Evolutionary conservation across 1,140 invertebrate genomes (phyloP), one percentile per base, ranked within the genome.

Genomic region (Zaprionus africanus): DNA sequence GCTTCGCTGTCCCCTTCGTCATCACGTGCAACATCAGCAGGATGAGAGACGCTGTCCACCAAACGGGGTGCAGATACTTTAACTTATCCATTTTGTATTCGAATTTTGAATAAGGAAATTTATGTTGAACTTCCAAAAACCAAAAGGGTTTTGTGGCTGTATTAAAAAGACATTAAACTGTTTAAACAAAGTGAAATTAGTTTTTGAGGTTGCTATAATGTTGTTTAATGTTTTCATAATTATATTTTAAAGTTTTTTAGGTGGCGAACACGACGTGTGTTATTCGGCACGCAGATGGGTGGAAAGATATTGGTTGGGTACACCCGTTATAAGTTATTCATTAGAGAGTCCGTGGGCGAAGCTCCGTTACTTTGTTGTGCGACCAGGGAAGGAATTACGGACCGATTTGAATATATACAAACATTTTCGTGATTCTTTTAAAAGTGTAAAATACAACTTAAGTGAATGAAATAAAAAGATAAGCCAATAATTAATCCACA

Each of bases 341-440:
- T 41, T 28, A 26, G 51, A 17, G n/a, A 7, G 4, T 22, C 19
- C 53, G n/a, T 43, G 13, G 41, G 15, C 17, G 15, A 11, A 3
- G 19, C 19, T 1, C 11, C 58, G 31, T 15, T 56, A 6, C 54
- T 7, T 19, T 53, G 60, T 38, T 86, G 78, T 28, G 66, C 73
- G 41, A 87, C 87, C 64, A 92, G 63, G 3, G 85, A 74, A 2
- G 91, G 87, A 28, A 92, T 92, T 2, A 92, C 91, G 1, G 91
- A 92, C 84, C 12, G 86, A 90, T 4, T 91, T 9, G 1, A 28
- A 31, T 31, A 31, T 9, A 9, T 9, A 3, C 9, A 31, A 9
- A 7, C 9, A 31, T 31, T 31, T 31, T 31, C 31, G 3, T 31
- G 3, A 0, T 3, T 31, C 2, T 31, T 31, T 31, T 31, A 2